These are phyloP conservation scores for Physeter macrocephalus DNA, from an alignment of 2,113 vertebrate species.

Conservation along the genomic window DNA sequence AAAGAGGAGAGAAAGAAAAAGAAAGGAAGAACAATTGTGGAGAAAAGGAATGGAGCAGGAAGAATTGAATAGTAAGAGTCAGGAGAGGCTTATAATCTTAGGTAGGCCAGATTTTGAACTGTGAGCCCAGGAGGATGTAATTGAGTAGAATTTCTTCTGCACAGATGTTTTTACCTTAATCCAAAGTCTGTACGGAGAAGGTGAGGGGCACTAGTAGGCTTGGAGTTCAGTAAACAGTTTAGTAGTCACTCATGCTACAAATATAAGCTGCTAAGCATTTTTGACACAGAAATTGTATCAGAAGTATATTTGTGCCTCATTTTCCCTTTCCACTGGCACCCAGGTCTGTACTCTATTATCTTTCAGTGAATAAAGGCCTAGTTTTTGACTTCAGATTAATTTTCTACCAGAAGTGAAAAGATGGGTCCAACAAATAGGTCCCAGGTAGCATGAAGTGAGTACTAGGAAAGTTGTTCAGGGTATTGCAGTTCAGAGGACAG, in stretches of 20 bases:
- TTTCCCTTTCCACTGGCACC: background rate
- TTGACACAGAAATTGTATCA: background rate
- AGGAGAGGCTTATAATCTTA: background rate
- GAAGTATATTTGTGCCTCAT: background rate
- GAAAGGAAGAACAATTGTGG: background rate
- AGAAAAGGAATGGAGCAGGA: background rate
- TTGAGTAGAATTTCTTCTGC: background rate
- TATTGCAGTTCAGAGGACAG: background rate
- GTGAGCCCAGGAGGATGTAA: background rate
- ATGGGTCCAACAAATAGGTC: background rate
- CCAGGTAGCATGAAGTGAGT: background rate
- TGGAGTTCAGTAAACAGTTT: background rate
- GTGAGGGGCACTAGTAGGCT: background rate
- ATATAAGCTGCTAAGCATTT: background rate
- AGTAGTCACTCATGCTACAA: background rate
- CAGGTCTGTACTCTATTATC: background rate
- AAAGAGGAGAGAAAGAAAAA: background rate
- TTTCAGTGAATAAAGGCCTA: background rate
- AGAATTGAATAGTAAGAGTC: background rate
- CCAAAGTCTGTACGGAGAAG: background rate
- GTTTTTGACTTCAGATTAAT: background rate
- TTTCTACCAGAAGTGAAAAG: conserved; percentile 12
- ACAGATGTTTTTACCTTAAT: background rate
- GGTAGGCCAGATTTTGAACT: background rate
- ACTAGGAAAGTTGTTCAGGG: background rate